phyloP scores from a whole-genome alignment of 2,888 invertebrate genomes.

The Pristionchus mayeri region DNA sequence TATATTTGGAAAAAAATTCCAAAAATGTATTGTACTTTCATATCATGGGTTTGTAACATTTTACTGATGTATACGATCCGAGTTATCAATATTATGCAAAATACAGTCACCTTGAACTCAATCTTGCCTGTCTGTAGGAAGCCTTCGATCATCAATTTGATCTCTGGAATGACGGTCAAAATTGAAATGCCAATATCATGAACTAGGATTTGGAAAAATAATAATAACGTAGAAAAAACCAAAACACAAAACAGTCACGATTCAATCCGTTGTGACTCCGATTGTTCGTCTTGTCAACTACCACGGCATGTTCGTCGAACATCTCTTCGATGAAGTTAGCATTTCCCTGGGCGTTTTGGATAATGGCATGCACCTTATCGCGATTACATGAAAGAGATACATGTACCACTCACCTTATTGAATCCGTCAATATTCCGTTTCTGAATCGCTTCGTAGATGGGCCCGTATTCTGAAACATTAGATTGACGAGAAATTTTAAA shows the following conservation, averaged over 20 bases:
- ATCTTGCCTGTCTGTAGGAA: constrained; percentile 21
- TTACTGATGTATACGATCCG: too few relatives aligned
- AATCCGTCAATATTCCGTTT: background rate
- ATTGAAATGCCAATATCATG: too few relatives aligned
- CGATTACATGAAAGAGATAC: background rate
- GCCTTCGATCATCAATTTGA: constrained; percentile 33
- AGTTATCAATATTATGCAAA: too few relatives aligned
- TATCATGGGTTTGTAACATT: background rate
- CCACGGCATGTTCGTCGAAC: background rate
- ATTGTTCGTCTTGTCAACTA: background rate
- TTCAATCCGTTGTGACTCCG: background rate
- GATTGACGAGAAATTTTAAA: too few relatives aligned
- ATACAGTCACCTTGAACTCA: constrained; percentile 7
- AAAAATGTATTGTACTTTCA: too few relatives aligned
- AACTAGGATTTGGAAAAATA: too few relatives aligned
- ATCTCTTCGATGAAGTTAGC: background rate
- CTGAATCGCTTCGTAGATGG: background rate
- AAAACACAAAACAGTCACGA: background rate
- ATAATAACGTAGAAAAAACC: too few relatives aligned
- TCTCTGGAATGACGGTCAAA: background rate
- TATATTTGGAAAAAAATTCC: too few relatives aligned
- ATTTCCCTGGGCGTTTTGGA: background rate
- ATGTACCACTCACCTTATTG: background rate
- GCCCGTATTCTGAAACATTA: background rate
- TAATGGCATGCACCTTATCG: background rate